A percentile compares a stretch with the other conserved stretches of the same genome.
Conservation (phyloP, 1,140 invertebrate species). For the Megathymus violae region DNA sequence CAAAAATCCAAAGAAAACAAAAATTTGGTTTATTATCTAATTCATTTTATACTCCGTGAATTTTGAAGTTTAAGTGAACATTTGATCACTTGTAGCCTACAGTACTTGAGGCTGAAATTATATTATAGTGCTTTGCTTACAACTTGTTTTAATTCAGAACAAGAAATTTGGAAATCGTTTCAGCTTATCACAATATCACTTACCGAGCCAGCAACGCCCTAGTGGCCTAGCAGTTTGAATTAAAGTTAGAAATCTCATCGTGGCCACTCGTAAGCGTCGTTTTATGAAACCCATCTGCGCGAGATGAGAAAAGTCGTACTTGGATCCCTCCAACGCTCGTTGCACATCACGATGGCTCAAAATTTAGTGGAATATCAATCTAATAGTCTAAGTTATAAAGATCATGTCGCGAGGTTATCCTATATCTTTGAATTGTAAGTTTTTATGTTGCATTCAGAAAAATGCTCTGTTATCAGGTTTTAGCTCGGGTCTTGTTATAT, state of each 20-base stretch:
- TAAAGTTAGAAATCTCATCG: constrained; percentile 36
- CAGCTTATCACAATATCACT: not conserved
- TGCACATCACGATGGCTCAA: not conserved
- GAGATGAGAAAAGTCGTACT: not conserved
- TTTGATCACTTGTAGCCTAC: too few relatives aligned
- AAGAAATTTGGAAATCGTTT: constrained; percentile 4
- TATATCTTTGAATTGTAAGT: not conserved
- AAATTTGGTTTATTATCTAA: too few relatives aligned
- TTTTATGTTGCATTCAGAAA: not conserved
- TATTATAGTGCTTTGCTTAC: too few relatives aligned
- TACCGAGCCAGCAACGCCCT: not conserved
- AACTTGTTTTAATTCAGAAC: too few relatives aligned
- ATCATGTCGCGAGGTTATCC: not conserved
- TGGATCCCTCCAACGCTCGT: not conserved
- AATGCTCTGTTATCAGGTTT: constrained; percentile 2
- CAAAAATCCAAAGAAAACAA: too few relatives aligned
- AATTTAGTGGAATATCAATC: constrained; percentile 7
- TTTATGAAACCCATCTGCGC: constrained; percentile 20
- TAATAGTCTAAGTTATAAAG: not conserved
- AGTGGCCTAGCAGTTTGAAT: constrained; percentile 22
- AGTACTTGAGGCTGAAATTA: too few relatives aligned
- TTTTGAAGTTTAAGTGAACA: too few relatives aligned
- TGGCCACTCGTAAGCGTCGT: constrained; percentile 17
- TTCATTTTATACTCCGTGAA: too few relatives aligned
- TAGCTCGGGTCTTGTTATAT: constrained; percentile 1